Evolutionary conservation across 2,797 vertebrate species (phyloP).

Genomic region (Ciconia nigra): DNA sequence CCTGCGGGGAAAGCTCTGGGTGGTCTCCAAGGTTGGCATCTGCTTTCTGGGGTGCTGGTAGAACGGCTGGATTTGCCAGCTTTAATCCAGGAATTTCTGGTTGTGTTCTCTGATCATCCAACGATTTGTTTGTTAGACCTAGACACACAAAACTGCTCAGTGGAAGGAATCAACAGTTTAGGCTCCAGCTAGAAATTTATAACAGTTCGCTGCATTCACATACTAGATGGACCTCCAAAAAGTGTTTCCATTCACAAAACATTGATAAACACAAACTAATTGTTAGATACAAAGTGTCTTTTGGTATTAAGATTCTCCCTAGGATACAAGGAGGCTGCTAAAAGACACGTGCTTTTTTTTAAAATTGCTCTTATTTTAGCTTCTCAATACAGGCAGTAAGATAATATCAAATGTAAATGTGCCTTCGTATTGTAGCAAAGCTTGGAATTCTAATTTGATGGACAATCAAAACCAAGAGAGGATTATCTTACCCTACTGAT

Average conservation of each 20-base stretch:
- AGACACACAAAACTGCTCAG: not conserved
- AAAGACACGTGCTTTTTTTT: not conserved
- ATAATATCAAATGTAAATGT: not conserved
- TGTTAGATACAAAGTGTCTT: not conserved
- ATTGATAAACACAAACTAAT: not conserved
- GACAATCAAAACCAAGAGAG: not conserved
- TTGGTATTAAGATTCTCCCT: not conserved
- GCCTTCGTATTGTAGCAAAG: not conserved
- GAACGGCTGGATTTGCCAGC: constrained; percentile 69
- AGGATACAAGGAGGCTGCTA: not conserved
- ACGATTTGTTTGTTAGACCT: constrained; percentile 59
- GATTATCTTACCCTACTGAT: not conserved
- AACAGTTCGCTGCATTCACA: not conserved
- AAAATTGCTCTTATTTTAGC: not conserved
- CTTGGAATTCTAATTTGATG: not conserved
- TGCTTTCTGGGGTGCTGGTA: constrained; percentile 75
- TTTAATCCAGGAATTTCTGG: constrained; percentile 65
- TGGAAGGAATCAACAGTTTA: not conserved
- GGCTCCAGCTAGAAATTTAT: not conserved
- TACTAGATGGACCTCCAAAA: not conserved
- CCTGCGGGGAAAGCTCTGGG: constrained; percentile 75
- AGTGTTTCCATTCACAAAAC: not conserved
- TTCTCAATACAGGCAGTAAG: not conserved
- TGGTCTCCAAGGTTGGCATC: not conserved
- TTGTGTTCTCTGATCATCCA: constrained; percentile 51